These are phyloP conservation scores for Cordilura impudica DNA, from an alignment of 2,888 invertebrate species.

Conservation along the genomic window DNA sequence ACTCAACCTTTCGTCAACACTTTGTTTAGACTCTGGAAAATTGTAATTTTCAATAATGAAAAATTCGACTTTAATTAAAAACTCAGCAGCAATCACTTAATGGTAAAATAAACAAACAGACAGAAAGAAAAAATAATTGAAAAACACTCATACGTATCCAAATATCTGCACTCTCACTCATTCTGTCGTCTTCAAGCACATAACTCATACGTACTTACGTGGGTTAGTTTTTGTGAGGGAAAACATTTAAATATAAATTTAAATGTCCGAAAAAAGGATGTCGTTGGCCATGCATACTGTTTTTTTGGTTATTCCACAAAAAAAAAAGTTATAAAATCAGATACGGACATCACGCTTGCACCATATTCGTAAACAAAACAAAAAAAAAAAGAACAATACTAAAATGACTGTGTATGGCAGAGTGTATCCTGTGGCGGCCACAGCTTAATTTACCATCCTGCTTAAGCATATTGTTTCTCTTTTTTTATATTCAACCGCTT, in stretches of 20 bases:
- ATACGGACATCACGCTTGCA: constrained; percentile 46
- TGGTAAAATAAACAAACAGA: constrained; percentile 50
- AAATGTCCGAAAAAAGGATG: constrained; percentile 50
- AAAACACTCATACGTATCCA: constrained; percentile 52
- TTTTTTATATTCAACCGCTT: too few relatives aligned
- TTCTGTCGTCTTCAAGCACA: neutral
- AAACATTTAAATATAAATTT: neutral
- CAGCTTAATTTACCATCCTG: constrained; percentile 61
- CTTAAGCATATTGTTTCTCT: constrained; percentile 62
- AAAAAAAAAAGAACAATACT: constrained; percentile 21
- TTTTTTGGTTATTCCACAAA: neutral
- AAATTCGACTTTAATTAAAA: constrained; percentile 62
- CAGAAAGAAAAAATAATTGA: constrained; percentile 28
- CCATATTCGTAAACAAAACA: neutral
- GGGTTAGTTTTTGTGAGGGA: constrained; percentile 13
- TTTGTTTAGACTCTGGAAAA: constrained; percentile 35
- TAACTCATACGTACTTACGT: constrained; percentile 55
- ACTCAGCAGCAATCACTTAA: constrained; percentile 57
- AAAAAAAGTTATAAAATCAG: constrained; percentile 16
- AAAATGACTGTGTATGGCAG: constrained; percentile 20
- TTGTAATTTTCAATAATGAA: constrained; percentile 61
- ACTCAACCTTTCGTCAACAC: neutral
- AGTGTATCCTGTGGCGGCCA: constrained; percentile 59
- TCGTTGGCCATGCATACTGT: constrained; percentile 30
- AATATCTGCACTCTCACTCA: neutral